Conservation (phyloP, 2,113 vertebrate species). For the Ursus arctos region DNA sequence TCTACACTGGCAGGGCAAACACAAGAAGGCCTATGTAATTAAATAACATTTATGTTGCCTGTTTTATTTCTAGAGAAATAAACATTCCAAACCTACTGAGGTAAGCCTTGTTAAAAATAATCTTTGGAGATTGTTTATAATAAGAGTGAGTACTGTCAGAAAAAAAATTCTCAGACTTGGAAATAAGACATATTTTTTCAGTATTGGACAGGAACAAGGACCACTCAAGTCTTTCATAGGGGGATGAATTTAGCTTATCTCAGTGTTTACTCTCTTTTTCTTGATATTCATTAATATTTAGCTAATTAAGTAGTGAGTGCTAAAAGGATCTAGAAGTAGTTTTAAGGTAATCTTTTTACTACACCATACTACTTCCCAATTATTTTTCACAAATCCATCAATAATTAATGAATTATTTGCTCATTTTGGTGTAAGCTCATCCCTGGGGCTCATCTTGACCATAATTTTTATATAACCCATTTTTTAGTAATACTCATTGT, state of each 20-base stretch:
- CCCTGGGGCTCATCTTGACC: not conserved
- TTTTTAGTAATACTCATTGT: not conserved
- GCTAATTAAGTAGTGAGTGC: not conserved
- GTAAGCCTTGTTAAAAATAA: not conserved
- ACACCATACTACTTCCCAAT: not conserved
- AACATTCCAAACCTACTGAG: not conserved
- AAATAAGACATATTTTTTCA: not conserved
- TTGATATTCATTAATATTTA: not conserved
- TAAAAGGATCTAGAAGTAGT: not conserved
- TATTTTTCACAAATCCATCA: not conserved
- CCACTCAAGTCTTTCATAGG: not conserved
- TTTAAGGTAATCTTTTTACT: slow-evolving; percentile 10
- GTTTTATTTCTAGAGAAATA: not conserved
- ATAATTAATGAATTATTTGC: not conserved
- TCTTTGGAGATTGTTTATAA: not conserved
- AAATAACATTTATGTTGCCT: not conserved
- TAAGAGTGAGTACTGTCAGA: not conserved
- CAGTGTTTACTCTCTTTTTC: not conserved
- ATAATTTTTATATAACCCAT: not conserved
- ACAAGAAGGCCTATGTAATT: not conserved
- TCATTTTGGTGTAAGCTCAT: not conserved
- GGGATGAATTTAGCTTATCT: not conserved
- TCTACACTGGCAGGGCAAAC: not conserved
- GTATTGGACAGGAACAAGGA: not conserved
- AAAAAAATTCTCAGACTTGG: not conserved